phyloP scores from a whole-genome alignment of 2,797 vertebrate genomes.

The Microctenopoma stevenorrisi region DNA sequence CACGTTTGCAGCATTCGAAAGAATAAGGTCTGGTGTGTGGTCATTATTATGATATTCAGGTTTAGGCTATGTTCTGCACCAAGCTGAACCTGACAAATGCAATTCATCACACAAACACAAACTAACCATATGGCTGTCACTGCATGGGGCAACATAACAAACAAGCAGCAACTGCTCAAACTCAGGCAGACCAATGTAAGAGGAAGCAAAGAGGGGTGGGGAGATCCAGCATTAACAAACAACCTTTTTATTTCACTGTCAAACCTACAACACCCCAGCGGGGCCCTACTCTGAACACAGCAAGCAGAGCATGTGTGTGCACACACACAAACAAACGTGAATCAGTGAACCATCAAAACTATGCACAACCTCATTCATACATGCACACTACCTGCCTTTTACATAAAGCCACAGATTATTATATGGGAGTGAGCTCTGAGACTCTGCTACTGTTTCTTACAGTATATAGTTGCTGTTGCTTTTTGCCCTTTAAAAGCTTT shows the following conservation, averaged over 20 bases:
- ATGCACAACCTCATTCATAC: not conserved
- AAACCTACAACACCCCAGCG: not conserved
- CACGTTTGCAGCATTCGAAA: not conserved
- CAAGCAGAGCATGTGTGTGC: too few species aligned
- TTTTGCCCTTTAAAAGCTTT: too few species aligned
- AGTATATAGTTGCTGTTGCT: too few species aligned
- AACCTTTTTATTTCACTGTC: not conserved
- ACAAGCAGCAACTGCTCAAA: constrained; percentile 50
- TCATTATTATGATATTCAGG: constrained; percentile 25
- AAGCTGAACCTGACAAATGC: constrained; percentile 20
- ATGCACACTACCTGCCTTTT: constrained; percentile 28
- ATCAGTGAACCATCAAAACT: too few species aligned
- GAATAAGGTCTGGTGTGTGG: constrained; percentile 9
- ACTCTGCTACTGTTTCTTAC: too few species aligned
- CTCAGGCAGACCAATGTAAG: constrained; percentile 12
- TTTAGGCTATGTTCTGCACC: constrained; percentile 20
- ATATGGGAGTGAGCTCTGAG: too few species aligned
- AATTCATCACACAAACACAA: constrained; percentile 43
- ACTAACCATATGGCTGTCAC: constrained; percentile 50
- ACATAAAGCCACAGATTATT: constrained; percentile 47
- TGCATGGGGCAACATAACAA: constrained; percentile 40
- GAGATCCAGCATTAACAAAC: not conserved
- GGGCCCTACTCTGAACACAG: not conserved
- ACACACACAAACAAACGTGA: not conserved
- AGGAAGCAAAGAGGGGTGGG: constrained; percentile 4